Evolutionary conservation across 2,888 invertebrate species (phyloP).

Genomic region (Rhynchonema sp.): DNA sequence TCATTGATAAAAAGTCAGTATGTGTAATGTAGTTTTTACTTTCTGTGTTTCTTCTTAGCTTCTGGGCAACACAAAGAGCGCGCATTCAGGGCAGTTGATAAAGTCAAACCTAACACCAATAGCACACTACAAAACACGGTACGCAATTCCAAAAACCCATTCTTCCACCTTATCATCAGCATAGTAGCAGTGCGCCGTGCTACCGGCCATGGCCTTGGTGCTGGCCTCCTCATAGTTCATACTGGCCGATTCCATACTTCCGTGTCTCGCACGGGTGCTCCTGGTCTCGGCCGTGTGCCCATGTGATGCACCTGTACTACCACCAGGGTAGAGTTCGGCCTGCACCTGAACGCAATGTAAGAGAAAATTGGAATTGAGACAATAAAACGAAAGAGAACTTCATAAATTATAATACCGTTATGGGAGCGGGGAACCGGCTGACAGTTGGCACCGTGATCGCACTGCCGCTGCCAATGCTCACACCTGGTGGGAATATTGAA

Average conservation of each 20-base stretch:
- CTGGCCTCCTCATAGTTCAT: constrained; percentile 39
- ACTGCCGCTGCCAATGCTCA: background rate
- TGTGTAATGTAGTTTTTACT: no score
- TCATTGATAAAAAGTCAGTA: no score
- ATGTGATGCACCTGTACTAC: background rate
- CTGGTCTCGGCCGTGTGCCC: background rate
- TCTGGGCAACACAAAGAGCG: background rate
- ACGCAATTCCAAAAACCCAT: background rate
- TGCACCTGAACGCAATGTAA: no score
- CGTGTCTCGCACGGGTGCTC: background rate
- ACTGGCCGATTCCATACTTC: background rate
- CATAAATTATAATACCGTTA: no score
- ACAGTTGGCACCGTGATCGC: background rate
- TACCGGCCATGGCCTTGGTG: constrained; percentile 55
- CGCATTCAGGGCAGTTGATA: background rate
- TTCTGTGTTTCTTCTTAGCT: no score
- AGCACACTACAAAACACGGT: constrained; percentile 1
- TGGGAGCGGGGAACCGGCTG: background rate
- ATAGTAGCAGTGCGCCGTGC: constrained; percentile 30
- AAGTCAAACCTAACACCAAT: background rate
- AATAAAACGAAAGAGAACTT: no score
- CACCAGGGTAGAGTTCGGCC: constrained; percentile 1
- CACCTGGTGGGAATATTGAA: no score
- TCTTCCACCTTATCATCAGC: constrained; percentile 22
- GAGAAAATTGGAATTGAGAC: no score